Evolutionary conservation across 2,113 vertebrate genomes (phyloP).

Genomic region (Chrysemys picta): DNA sequence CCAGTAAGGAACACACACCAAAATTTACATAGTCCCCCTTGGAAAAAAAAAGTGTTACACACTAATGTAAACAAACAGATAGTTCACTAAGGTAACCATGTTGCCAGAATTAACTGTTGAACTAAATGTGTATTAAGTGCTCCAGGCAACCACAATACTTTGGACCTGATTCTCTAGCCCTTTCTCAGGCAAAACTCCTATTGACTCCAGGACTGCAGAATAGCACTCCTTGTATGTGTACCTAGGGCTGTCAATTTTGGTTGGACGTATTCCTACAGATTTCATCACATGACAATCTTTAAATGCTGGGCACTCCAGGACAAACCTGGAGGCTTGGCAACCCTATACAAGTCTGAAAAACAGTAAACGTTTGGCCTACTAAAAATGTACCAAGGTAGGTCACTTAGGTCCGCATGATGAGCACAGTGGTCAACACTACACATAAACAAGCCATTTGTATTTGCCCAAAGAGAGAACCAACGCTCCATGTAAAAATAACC

Average conservation of each 20-base stretch:
- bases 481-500: constrained; percentile 72
- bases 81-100: not conserved
- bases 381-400: constrained; percentile 70
- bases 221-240: not conserved
- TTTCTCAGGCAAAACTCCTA: constrained; percentile 23
- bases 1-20: constrained; percentile 41
- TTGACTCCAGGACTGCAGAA: not conserved
- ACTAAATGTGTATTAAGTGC: constrained; percentile 25
- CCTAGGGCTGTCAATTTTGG: not conserved
- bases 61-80: not conserved
- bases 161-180: not conserved
- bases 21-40: not conserved
- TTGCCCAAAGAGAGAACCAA: constrained; percentile 71
- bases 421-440: constrained; percentile 70
- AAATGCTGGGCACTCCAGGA: not conserved
- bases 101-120: constrained; percentile 49
- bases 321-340: not conserved
- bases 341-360: constrained; percentile 37
- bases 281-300: not conserved
- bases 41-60: not conserved
- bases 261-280: not conserved
- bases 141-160: constrained; percentile 3
- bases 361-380: constrained; percentile 39
- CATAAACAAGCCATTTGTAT: constrained; percentile 74
- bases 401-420: constrained; percentile 67